Conservation (phyloP, 2,888 invertebrate genomes). For the Hanleya hanleyi region DNA sequence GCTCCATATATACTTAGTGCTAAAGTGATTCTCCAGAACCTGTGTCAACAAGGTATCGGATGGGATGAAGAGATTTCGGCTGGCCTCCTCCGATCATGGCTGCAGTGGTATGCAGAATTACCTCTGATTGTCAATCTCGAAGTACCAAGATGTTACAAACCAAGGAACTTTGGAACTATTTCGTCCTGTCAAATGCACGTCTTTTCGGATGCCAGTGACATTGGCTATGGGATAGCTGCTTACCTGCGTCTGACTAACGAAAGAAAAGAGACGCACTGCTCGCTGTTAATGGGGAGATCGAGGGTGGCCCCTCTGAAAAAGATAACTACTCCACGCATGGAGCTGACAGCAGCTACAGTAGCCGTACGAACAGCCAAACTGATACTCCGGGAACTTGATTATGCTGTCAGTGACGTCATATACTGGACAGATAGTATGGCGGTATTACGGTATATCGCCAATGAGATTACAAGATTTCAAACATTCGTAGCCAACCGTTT, state of each 20-base stretch:
- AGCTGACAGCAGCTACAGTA: slow-evolving; percentile 31
- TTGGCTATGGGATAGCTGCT: slow-evolving; percentile 27
- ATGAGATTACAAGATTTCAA: slow-evolving; percentile 26
- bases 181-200: slow-evolving; percentile 23
- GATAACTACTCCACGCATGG: slow-evolving; percentile 32
- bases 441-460: slow-evolving; percentile 23
- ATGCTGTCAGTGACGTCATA: slow-evolving; percentile 4
- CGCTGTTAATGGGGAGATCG: slow-evolving; percentile 32
- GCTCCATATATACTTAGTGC: no score
- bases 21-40: not conserved
- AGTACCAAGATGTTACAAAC: slow-evolving; percentile 35
- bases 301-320: slow-evolving; percentile 29
- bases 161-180: slow-evolving; percentile 23
- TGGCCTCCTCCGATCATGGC: slow-evolving; percentile 5
- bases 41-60: not conserved
- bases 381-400: slow-evolving; percentile 17
- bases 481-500: slow-evolving; percentile 36
- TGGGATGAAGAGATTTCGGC: not conserved
- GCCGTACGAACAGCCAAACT: slow-evolving; percentile 12
- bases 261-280: slow-evolving; percentile 26
- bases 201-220: slow-evolving; percentile 37
- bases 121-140: slow-evolving; percentile 15
- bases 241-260: slow-evolving; percentile 29
- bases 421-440: slow-evolving; percentile 23
- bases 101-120: slow-evolving; percentile 13